Conservation (phyloP, 2,888 invertebrate genomes). For the Myopa testacea region DNA sequence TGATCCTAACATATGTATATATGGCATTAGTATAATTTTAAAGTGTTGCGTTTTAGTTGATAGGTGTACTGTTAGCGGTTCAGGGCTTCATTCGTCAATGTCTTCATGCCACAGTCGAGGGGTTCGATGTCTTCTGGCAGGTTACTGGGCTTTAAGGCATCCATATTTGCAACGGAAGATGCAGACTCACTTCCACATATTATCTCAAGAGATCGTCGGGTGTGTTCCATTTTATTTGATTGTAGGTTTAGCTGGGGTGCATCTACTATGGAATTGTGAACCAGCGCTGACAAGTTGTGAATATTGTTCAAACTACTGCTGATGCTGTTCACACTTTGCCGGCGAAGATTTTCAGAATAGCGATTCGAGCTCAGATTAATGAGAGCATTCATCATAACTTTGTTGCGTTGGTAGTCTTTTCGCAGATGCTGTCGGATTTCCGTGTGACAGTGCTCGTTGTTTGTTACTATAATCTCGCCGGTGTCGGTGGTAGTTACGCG, state of each 20-base stretch:
- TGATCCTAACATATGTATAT: no score
- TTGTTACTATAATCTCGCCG: slow-evolving; percentile 66
- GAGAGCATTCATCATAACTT: slow-evolving; percentile 66
- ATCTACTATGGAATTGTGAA: slow-evolving; percentile 16
- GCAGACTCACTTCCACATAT: slow-evolving; percentile 25
- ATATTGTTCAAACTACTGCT: slow-evolving; percentile 39
- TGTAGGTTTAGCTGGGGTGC: slow-evolving; percentile 11
- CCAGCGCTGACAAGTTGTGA: slow-evolving; percentile 28
- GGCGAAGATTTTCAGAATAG: slow-evolving; percentile 58
- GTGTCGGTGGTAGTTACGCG: slow-evolving; percentile 68
- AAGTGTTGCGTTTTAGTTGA: slow-evolving; percentile 4
- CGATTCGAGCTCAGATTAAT: slow-evolving; percentile 63
- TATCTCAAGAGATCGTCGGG: slow-evolving; percentile 2
- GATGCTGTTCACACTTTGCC: slow-evolving; percentile 48
- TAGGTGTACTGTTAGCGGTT: background rate
- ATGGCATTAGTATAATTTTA: background rate
- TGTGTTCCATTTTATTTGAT: slow-evolving; percentile 9
- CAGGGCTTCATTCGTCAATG: slow-evolving; percentile 40
- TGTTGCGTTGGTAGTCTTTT: slow-evolving; percentile 68
- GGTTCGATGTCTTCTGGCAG: slow-evolving; percentile 49
- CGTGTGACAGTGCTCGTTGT: slow-evolving; percentile 69
- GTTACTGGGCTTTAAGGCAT: background rate
- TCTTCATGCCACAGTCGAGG: slow-evolving; percentile 58
- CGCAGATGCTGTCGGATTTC: slow-evolving; percentile 68
- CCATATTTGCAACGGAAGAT: slow-evolving; percentile 6